These are phyloP conservation scores for Dasypolia templi DNA, from an alignment of 2,888 invertebrate species.

Conservation along the genomic window DNA sequence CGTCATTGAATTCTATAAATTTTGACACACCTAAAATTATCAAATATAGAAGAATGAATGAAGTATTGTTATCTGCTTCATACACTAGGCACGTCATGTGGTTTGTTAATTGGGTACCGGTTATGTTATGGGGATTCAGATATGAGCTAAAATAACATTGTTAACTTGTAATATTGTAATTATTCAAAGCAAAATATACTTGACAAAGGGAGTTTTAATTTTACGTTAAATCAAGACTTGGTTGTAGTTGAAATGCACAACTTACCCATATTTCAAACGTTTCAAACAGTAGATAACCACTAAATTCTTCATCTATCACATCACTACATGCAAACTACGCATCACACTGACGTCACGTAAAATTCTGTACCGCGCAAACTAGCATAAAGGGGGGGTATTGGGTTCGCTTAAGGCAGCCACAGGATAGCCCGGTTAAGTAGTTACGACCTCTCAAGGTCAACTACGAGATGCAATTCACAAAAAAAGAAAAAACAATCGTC, in stretches of 20 bases:
- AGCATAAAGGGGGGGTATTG: no score
- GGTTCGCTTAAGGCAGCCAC: no score
- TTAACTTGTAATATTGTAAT: background rate
- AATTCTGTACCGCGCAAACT: no score
- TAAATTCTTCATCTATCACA: background rate
- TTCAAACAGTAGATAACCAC: background rate
- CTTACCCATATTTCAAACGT: background rate
- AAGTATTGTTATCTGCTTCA: slow-evolving; percentile 8
- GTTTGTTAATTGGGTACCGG: slow-evolving; percentile 12
- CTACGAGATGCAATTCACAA: no score
- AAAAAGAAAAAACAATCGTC: no score
- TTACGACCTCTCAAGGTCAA: no score
- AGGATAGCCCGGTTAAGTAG: no score
- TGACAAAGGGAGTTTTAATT: background rate
- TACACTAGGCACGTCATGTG: no score
- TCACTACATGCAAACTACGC: no score
- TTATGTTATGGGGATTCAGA: background rate
- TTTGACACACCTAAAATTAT: slow-evolving; percentile 51
- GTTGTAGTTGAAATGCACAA: background rate
- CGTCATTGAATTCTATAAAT: slow-evolving; percentile 49
- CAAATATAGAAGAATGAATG: slow-evolving; percentile 13
- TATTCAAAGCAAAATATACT: background rate
- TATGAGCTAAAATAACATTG: no score
- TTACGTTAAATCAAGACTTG: background rate
- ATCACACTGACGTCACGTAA: no score